A percentile compares a stretch with the other conserved stretches of the same genome.
Evolutionary conservation across 2,888 invertebrate genomes (phyloP).

Genomic region (Caenorhabditis panamensis): DNA sequence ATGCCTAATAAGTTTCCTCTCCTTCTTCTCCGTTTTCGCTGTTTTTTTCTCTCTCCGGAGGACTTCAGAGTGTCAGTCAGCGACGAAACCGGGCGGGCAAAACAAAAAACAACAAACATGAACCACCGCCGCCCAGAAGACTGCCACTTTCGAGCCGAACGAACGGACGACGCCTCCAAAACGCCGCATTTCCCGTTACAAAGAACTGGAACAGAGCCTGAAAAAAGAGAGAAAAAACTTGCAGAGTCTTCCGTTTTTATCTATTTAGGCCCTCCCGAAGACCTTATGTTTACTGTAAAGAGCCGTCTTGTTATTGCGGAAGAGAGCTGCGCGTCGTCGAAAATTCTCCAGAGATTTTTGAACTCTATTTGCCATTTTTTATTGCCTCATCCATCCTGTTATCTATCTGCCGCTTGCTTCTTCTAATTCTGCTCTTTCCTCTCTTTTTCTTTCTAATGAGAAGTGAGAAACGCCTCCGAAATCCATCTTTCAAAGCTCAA

Average conservation of each 20-base stretch:
- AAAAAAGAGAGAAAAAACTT: too few species aligned
- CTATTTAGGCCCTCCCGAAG: not conserved
- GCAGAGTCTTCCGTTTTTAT: conserved; percentile 3
- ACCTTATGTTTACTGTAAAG: conserved; percentile 3
- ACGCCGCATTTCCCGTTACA: too few species aligned
- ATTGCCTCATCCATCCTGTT: conserved; percentile 18
- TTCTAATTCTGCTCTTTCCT: too few species aligned
- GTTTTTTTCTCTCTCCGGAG: not conserved
- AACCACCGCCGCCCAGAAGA: not conserved
- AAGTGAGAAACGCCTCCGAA: not conserved
- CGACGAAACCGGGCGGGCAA: not conserved
- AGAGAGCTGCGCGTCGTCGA: not conserved
- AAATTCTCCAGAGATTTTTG: conserved; percentile 44
- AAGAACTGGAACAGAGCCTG: too few species aligned
- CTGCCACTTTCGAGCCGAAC: conserved; percentile 6
- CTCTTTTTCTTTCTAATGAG: not conserved
- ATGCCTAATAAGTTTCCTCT: conserved; percentile 30
- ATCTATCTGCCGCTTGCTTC: too few species aligned
- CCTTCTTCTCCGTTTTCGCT: conserved; percentile 4
- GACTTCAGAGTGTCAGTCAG: conserved; percentile 2
- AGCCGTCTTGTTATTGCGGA: not conserved
- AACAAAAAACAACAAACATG: conserved; percentile 29
- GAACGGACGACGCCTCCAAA: too few species aligned
- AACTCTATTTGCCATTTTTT: conserved; percentile 18
- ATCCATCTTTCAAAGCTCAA: conserved; percentile 14